These are phyloP conservation scores for Carlito syrichta DNA, from an alignment of 2,113 vertebrate genomes.

Conservation along the genomic window DNA sequence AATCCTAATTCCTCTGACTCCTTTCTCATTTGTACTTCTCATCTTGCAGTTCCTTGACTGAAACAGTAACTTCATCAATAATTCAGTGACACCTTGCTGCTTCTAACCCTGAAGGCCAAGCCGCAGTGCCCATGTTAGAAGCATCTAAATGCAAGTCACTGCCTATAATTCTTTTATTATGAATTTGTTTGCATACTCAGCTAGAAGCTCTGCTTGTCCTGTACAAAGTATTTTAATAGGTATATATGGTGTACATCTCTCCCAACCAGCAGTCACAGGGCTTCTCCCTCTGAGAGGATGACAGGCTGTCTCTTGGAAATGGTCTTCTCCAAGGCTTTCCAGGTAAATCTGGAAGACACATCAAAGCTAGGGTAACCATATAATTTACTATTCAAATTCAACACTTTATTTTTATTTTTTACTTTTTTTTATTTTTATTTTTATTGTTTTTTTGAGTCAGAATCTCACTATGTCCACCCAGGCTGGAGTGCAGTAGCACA, in stretches of 20 bases:
- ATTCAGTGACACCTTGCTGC: neutral
- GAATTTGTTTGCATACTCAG: neutral
- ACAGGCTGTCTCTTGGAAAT: neutral
- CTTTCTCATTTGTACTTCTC: neutral
- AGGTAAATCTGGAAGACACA: neutral
- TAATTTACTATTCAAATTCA: neutral
- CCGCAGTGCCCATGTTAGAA: neutral
- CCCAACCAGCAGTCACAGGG: neutral
- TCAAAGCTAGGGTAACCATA: neutral
- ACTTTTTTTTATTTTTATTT: too few species aligned
- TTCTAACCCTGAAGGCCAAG: neutral
- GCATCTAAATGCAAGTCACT: neutral
- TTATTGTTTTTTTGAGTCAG: too few species aligned
- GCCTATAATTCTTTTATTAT: neutral
- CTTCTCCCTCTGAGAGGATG: neutral
- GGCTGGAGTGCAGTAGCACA: too few species aligned
- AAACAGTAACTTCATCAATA: neutral
- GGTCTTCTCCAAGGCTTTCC: neutral
- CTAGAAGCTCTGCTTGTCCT: neutral
- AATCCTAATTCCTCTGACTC: neutral
- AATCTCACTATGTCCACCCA: too few species aligned
- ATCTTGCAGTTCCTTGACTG: neutral
- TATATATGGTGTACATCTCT: rapidly evolving
- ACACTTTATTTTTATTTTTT: too few species aligned
- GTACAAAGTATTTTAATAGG: neutral